Conservation (phyloP, 1,140 invertebrate species). For the Caenorhabditis remanei region DNA sequence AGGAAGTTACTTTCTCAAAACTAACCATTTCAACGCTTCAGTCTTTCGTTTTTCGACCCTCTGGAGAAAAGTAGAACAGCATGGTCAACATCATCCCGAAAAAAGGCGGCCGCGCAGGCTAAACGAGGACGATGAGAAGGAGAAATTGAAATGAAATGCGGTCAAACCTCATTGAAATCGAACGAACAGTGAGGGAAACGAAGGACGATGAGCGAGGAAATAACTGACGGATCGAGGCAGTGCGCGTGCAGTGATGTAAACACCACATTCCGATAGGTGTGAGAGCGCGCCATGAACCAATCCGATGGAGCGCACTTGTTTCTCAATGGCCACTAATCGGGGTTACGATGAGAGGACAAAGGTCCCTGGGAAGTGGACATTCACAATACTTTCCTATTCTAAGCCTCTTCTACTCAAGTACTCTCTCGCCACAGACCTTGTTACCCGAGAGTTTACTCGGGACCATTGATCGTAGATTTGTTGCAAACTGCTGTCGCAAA, state of each 20-base stretch:
- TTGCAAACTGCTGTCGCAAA: constrained; percentile 21
- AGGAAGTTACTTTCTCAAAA: constrained; percentile 6
- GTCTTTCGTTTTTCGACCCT: constrained; percentile 18
- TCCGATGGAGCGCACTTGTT: constrained; percentile 30
- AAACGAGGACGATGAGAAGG: constrained; percentile 32
- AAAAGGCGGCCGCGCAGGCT: constrained; percentile 40
- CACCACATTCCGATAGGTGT: constrained; percentile 52
- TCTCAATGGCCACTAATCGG: constrained; percentile 27
- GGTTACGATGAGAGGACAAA: not conserved
- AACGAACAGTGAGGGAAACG: constrained; percentile 43
- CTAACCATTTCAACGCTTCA: constrained; percentile 28
- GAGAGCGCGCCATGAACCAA: constrained; percentile 48
- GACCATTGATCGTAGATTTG: constrained; percentile 46
- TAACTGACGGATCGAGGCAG: not conserved
- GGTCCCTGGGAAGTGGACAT: not conserved
- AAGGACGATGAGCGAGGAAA: constrained; percentile 9
- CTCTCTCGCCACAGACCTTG: not conserved
- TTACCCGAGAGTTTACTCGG: constrained; percentile 44
- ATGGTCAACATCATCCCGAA: constrained; percentile 46
- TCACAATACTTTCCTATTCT: not conserved
- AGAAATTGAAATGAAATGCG: constrained; percentile 43
- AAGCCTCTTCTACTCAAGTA: not conserved
- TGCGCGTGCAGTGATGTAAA: constrained; percentile 53
- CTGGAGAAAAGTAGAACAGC: constrained; percentile 50
- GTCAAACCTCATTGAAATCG: constrained; percentile 52